These are phyloP conservation scores for Mesoligia furuncula DNA, from an alignment of 2,888 invertebrate genomes.

Conservation along the genomic window DNA sequence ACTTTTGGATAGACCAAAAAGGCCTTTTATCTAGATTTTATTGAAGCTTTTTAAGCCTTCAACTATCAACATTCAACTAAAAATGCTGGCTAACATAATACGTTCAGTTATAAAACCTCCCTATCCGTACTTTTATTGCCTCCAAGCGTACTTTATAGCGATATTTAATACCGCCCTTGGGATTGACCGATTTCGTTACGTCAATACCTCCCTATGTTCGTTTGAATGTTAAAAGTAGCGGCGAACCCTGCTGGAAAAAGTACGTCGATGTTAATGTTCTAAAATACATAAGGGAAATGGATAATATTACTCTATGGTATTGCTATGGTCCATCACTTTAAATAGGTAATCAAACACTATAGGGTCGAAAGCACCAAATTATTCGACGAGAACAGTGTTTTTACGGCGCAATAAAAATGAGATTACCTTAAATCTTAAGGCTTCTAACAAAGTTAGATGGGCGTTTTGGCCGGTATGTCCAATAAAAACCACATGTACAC, in stretches of 20 bases:
- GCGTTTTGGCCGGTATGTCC: too few relatives aligned
- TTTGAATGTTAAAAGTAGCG: conserved; percentile 55
- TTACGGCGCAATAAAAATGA: conserved; percentile 37
- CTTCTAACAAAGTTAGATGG: too few relatives aligned
- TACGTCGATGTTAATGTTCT: conserved; percentile 3
- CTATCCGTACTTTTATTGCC: conserved; percentile 56
- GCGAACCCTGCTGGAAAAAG: conserved; percentile 1
- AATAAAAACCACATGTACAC: too few relatives aligned
- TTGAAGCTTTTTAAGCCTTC: conserved; percentile 3
- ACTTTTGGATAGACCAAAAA: not conserved
- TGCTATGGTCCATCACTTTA: not conserved
- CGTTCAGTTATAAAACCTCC: conserved; percentile 47
- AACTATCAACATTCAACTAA: conserved; percentile 12
- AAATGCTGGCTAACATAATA: conserved; percentile 31
- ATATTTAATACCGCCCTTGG: conserved; percentile 62
- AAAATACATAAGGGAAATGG: not conserved
- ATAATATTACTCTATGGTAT: not conserved
- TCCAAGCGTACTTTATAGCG: conserved; percentile 54
- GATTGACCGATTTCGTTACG: conserved; percentile 62
- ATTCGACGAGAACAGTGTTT: conserved; percentile 21
- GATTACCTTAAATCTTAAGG: conserved; percentile 22
- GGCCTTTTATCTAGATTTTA: not conserved
- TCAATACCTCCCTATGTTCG: conserved; percentile 44
- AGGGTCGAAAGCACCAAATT: not conserved
- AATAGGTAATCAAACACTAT: not conserved